Evolutionary conservation across 2,113 vertebrate species (phyloP).

Genomic region (Origma solitaria): DNA sequence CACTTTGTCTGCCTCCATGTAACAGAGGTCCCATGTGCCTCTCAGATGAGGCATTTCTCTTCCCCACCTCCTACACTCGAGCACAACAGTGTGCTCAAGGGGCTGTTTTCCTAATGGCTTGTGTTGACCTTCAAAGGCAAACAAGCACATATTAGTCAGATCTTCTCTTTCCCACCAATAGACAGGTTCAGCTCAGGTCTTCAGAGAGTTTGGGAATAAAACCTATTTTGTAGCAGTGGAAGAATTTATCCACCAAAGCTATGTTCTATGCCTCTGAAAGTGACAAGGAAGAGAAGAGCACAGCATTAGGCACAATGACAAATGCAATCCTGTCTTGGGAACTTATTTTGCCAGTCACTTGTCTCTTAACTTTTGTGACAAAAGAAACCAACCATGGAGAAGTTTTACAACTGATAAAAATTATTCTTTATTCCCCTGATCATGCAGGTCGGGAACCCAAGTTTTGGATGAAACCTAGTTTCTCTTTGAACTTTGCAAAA

Average conservation of each 20-base stretch:
- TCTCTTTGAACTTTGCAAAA: background rate
- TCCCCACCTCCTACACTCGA: accelerated
- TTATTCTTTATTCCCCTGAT: background rate
- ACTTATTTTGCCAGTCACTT: background rate
- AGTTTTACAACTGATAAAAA: background rate
- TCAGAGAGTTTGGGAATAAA: background rate
- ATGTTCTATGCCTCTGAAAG: background rate
- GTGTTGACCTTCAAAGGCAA: background rate
- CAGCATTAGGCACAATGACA: background rate
- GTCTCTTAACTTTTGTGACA: background rate
- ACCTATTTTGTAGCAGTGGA: background rate
- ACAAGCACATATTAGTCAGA: background rate
- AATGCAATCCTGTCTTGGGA: background rate
- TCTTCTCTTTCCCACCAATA: background rate
- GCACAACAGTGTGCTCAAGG: background rate
- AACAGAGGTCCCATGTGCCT: background rate
- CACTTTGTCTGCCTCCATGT: background rate
- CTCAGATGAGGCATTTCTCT: background rate
- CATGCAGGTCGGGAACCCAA: background rate
- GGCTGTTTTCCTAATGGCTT: background rate
- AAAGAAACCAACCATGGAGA: background rate
- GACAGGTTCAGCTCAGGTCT: background rate
- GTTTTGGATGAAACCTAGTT: background rate
- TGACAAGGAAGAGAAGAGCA: background rate
- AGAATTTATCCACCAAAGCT: background rate